A percentile compares a stretch with the other conserved stretches of the same genome.
Conservation (phyloP, 1,140 invertebrate genomes). For the Leptinotarsa lineolata region DNA sequence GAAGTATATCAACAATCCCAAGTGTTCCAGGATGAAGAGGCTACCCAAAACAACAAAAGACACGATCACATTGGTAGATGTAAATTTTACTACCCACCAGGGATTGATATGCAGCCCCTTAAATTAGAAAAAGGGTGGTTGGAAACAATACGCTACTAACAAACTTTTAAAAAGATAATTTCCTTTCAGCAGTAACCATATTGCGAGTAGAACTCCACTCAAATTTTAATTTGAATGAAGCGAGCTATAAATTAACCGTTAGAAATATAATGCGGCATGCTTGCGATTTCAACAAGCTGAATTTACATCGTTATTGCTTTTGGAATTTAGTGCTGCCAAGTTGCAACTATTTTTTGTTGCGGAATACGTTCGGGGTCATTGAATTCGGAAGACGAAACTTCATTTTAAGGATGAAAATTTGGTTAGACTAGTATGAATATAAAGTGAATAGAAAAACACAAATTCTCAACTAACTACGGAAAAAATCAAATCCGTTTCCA, state of each 20-base stretch:
- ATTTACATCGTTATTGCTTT: conserved; percentile 38
- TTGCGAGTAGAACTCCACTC: conserved; percentile 44
- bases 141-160: conserved; percentile 39
- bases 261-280: conserved; percentile 45
- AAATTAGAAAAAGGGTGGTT: conserved; percentile 27
- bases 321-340: conserved; percentile 30
- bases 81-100: conserved; percentile 20
- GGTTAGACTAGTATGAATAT: no score
- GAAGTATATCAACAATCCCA: not conserved
- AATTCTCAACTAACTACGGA: no score
- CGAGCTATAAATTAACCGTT: conserved; percentile 42
- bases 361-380: no score
- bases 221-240: conserved; percentile 52
- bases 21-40: not conserved
- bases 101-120: conserved; percentile 29
- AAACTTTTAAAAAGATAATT: conserved; percentile 44
- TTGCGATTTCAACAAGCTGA: conserved; percentile 39
- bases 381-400: no score
- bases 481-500: no score
- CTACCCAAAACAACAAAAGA: conserved; percentile 14
- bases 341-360: not conserved
- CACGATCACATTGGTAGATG: conserved; percentile 18
- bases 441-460: no score
- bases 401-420: no score
- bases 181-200: conserved; percentile 39